phyloP scores from a whole-genome alignment of 2,888 invertebrate genomes.

The Cephus pulcher region DNA sequence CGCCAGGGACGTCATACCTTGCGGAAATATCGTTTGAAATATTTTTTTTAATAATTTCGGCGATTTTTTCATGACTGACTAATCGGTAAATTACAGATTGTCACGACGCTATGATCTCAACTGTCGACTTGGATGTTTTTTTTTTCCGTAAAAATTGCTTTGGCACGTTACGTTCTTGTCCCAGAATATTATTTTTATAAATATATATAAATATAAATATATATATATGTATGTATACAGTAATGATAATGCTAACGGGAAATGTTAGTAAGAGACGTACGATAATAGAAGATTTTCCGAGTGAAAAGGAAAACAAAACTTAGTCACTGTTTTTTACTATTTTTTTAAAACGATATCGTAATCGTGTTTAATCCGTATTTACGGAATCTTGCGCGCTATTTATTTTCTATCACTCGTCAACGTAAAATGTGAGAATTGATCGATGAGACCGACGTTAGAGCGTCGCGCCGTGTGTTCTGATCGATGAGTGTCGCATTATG shows the following conservation, averaged over 20 bases:
- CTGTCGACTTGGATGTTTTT: constrained; percentile 20
- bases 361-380: constrained; percentile 53
- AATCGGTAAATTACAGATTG: not conserved
- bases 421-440: constrained; percentile 5
- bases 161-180: constrained; percentile 55
- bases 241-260: constrained; percentile 40
- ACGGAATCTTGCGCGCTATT: constrained; percentile 57
- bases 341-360: constrained; percentile 50
- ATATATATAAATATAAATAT: constrained; percentile 49
- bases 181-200: constrained; percentile 64
- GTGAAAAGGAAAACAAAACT: constrained; percentile 58
- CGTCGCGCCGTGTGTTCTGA: constrained; percentile 8
- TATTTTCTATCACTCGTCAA: constrained; percentile 54
- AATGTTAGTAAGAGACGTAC: constrained; percentile 23
- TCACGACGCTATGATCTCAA: constrained; percentile 4
- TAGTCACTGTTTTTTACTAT: constrained; percentile 65
- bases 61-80: not conserved
- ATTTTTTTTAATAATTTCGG: not conserved
- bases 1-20: not conserved
- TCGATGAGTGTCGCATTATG: constrained; percentile 1
- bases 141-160: constrained; percentile 43
- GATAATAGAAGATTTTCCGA: constrained; percentile 53
- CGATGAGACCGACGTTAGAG: not conserved
- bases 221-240: constrained; percentile 52
- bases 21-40: not conserved